Percentiles rank a stretch among this genome's conserved stretches.
These are phyloP conservation scores for Dipodomys stephensi DNA, from an alignment of 2,113 vertebrate species.

Conservation along the genomic window DNA sequence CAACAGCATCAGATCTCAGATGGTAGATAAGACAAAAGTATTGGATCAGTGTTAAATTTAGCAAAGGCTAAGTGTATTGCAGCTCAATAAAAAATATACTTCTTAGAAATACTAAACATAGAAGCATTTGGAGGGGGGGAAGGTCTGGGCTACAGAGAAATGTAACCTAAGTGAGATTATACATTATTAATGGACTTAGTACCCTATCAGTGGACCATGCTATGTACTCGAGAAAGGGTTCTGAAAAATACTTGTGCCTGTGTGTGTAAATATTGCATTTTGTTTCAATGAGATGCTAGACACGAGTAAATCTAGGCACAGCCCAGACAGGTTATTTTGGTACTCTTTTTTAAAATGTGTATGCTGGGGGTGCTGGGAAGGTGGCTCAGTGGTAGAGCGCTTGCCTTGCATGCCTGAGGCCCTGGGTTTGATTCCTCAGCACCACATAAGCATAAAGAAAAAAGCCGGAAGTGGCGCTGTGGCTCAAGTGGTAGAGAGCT, in stretches of 20 bases:
- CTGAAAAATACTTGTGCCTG: neutral
- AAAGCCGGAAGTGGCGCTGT: no score
- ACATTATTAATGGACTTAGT: neutral
- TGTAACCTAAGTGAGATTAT: neutral
- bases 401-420: no score
- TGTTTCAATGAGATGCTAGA: neutral
- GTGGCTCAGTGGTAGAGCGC: no score
- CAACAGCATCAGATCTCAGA: slow-evolving; percentile 37
- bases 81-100: slow-evolving; percentile 15
- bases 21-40: slow-evolving; percentile 40
- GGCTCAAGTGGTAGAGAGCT: no score
- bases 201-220: no score
- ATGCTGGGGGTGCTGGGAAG: no score
- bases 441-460: no score
- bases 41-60: slow-evolving; percentile 60
- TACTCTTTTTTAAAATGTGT: neutral
- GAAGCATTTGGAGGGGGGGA: neutral
- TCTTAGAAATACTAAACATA: neutral
- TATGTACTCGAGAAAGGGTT: neutral
- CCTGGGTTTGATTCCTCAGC: no score
- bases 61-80: neutral
- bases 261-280: neutral
- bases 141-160: neutral
- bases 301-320: neutral
- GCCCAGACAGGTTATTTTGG: neutral